Base-by-base conservation (phyloP, 1,140 invertebrate genomes). In the Leptoteleia sp. region DNA sequence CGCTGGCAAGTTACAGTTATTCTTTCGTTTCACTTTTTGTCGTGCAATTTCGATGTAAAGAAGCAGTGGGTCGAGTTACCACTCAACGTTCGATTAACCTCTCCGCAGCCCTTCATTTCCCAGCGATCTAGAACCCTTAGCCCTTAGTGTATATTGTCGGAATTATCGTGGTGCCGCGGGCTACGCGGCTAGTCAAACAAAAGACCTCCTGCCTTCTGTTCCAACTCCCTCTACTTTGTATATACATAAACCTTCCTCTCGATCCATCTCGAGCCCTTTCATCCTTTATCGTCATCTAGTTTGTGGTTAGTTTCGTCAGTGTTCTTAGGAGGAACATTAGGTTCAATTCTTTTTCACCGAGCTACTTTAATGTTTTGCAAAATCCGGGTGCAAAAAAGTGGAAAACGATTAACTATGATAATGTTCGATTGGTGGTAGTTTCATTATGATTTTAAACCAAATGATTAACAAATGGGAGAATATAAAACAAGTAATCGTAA, bases 111-210 rank as follows among this genome's bases (percentile, higher is more conserved):
- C 55, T 70, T 70, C 70, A 67, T 62, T 73, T 75, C 59, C 45
- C 45, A 75, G 45, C 38, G 52, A 75, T 70, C 57, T 57, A 57
- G 55, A 68, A 72, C 68, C 68, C 64, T 73, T 59, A 71, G 67
- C 40, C 67, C 67, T 71, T 64, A 71, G 52, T 75, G 65, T 76
- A 80, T 78, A 82, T 83, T 83, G 84, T 83, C 79, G 79, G 77
- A 84, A 84, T 85, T 85, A 82, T 77, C 73, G 75, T 52, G 72
- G 57, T 52, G 78, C 80, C 62, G 65, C 65, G 64, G 78, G 76
- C 77, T 80, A 81, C 67, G 77, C 54, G 79, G 81, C 81, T 82
- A 84, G 77, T 83, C 82, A 86, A 85, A 86, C 83, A 85, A 84
- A 85, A 86, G 84, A 82, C 79, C 77, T 71, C 50, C 64, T 54